These are phyloP conservation scores for Microcebus tavaratra DNA, from an alignment of 2,113 vertebrate genomes.

Conservation along the genomic window DNA sequence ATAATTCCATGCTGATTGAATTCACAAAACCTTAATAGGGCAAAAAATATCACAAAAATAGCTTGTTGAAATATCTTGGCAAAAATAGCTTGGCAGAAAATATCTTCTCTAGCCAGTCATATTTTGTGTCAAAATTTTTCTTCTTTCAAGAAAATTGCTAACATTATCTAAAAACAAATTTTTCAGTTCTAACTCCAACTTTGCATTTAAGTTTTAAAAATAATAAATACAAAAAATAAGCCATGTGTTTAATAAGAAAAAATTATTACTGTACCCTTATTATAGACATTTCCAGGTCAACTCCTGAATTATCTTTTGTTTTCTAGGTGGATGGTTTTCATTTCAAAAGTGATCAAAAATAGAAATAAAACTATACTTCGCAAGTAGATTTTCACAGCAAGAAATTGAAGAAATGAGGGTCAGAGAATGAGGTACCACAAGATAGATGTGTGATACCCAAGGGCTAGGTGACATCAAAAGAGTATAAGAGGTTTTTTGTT, in stretches of 20 bases:
- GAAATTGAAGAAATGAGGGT: background rate
- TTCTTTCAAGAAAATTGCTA: conserved; percentile 6
- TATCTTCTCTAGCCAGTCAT: background rate
- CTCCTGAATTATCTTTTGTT: background rate
- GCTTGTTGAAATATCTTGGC: background rate
- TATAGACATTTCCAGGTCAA: background rate
- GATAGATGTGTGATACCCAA: too few relatives aligned
- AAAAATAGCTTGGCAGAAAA: background rate
- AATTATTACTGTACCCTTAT: background rate
- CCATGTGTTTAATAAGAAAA: background rate
- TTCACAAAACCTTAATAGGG: background rate
- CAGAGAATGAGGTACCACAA: background rate
- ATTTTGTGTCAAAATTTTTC: conserved; percentile 8
- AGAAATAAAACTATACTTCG: background rate
- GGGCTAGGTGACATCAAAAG: background rate
- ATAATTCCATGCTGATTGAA: background rate
- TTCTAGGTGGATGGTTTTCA: background rate
- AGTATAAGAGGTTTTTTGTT: background rate
- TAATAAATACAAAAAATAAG: background rate
- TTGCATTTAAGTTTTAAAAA: conserved; percentile 24
- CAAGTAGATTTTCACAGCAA: background rate
- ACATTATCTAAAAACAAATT: background rate
- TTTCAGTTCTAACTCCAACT: background rate
- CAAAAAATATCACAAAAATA: conserved; percentile 1
- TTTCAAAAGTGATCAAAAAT: background rate